These are phyloP conservation scores for Galagoides demidoff DNA, from an alignment of 2,797 vertebrate species.

Conservation along the genomic window DNA sequence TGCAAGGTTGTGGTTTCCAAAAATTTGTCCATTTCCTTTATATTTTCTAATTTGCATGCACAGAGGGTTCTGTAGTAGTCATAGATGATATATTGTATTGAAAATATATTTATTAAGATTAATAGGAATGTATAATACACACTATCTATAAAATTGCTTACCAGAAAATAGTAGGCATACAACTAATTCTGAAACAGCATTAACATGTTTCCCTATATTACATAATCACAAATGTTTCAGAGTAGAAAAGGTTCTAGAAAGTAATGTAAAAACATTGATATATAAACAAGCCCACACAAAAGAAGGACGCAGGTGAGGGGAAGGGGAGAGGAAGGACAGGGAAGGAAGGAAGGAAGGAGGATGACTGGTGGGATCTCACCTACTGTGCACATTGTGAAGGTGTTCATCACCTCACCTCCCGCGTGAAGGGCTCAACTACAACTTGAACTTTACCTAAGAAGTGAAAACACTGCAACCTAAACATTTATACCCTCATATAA, in stretches of 20 bases:
- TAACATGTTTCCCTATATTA: neutral
- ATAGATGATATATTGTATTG: neutral
- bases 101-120: constrained; percentile 3
- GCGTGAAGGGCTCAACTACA: no score
- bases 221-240: neutral
- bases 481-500: no score
- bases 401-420: no score
- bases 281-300: no score
- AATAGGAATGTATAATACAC: neutral
- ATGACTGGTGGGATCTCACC: no score
- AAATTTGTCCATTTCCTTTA: neutral
- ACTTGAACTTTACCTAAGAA: no score
- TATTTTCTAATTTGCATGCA: neutral
- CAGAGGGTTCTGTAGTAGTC: neutral
- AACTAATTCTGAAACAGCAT: neutral
- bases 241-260: neutral
- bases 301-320: no score
- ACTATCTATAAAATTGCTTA: neutral
- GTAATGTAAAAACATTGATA: neutral
- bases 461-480: no score
- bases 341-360: no score
- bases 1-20: neutral
- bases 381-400: no score
- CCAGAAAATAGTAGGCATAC: neutral
- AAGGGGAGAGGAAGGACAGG: no score